Evolutionary conservation across 2,888 invertebrate species (phyloP).

Genomic region (Parthenolecanium corni): DNA sequence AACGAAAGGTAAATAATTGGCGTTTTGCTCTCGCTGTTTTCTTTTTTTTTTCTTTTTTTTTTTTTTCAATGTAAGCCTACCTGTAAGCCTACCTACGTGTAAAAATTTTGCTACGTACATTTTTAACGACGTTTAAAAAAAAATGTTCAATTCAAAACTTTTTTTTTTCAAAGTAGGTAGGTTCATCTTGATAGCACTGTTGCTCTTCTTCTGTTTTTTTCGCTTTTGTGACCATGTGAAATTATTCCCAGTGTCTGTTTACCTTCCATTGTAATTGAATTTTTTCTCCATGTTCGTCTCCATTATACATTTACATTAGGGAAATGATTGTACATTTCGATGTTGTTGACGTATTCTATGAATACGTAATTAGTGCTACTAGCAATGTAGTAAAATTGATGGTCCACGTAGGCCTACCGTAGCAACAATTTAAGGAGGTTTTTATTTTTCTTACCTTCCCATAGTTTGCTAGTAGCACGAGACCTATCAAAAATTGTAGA

Average conservation of each 20-base stretch:
- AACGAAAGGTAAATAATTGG: slow-evolving; percentile 77
- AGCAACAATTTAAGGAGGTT: background rate
- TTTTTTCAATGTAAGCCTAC: background rate
- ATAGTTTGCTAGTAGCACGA: no score
- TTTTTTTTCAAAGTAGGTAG: background rate
- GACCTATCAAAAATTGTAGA: no score
- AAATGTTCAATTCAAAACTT: background rate
- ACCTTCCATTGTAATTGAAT: slow-evolving; percentile 20
- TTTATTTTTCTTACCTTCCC: no score
- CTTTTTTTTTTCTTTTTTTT: slow-evolving; percentile 20
- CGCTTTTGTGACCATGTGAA: slow-evolving; percentile 32
- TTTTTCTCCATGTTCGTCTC: slow-evolving; percentile 4
- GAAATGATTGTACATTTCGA: no score
- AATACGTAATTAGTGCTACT: slow-evolving; percentile 18
- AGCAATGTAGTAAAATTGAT: slow-evolving; percentile 20
- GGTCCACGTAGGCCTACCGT: slow-evolving; percentile 3
- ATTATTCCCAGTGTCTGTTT: slow-evolving; percentile 21
- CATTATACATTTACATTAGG: no score
- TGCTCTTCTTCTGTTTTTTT: slow-evolving; percentile 28
- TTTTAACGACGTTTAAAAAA: background rate
- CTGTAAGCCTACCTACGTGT: slow-evolving; percentile 11
- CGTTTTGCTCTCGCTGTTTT: no score
- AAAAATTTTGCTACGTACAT: background rate
- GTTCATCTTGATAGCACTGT: slow-evolving; percentile 28
- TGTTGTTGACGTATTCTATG: background rate